phyloP scores from a whole-genome alignment of 2,797 vertebrate species.

The Ptychobarbus kaznakovi region DNA sequence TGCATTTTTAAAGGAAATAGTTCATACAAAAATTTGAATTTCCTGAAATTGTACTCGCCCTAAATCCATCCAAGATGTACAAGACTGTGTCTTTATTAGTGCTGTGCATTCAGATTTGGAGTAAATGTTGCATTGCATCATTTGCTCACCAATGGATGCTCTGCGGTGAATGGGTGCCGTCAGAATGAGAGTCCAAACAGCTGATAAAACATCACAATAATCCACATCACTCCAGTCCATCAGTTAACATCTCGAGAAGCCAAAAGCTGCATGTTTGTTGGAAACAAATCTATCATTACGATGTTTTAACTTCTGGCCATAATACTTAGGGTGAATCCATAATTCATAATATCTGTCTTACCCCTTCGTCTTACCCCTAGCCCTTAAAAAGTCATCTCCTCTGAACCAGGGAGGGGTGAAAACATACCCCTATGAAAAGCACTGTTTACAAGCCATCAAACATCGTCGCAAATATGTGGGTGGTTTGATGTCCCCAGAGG shows the following conservation, averaged over 20 bases:
- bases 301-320: background rate
- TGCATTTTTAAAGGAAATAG: background rate
- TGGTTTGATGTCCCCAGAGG: too few species aligned
- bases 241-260: background rate
- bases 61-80: background rate
- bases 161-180: background rate
- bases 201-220: background rate
- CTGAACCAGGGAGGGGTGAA: too few species aligned
- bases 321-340: background rate
- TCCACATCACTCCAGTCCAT: background rate
- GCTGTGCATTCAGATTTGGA: too few species aligned
- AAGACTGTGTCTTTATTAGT: too few species aligned
- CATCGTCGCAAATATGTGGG: too few species aligned
- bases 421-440: too few species aligned
- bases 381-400: background rate
- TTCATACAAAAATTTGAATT: too few species aligned
- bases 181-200: background rate
- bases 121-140: background rate
- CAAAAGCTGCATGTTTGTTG: too few species aligned
- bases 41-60: background rate
- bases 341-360: too few species aligned
- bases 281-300: background rate
- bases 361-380: too few species aligned
- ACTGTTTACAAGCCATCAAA: too few species aligned
- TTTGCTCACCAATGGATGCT: background rate